Evolutionary conservation across 2,113 vertebrate genomes (phyloP), one percentile per base, ranked within the genome.

Genomic region (Jaculus jaculus): DNA sequence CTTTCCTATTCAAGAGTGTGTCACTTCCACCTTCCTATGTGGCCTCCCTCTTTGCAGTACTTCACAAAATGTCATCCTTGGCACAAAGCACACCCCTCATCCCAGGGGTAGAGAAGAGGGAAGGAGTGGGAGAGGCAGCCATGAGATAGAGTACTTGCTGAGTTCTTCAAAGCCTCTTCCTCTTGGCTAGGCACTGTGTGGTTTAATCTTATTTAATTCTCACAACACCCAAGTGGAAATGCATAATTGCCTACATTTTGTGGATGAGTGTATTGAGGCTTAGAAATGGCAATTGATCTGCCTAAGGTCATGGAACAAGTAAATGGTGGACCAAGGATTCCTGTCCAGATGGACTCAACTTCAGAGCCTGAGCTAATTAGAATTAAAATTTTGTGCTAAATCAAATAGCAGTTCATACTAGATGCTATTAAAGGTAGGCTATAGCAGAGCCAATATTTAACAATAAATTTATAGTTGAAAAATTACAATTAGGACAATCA

Each of bases 401-500:
- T 94, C 60, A 87, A 95, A 90, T 77, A 92, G 78, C 34, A 78
- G 72, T 74, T 83, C 82, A 75, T 63, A 34, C 61, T 73, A 91
- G 77, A 95, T 94, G 89, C 79, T 94, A 91, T 95, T 90, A 93
- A 90, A 96, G 77, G 77, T 82, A 81, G 89, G 23, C 60, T 51
- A 47, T 32, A 90, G 85, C 78, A 68, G 63, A 94, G 74, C 94
- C 87, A 90, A 78, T 37, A 75, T 79, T 96, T 88, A 88, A 95
- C 93, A 96, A 93, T 90, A 96, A 96, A 90, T 88, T 90, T 88
- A 68, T 85, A 80, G 84, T 58, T 85, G 90, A 87, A 94, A 95
- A 93, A 90, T 93, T 89, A 95, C 54, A 96, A 93, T 92, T 82
- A 96, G 91, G 85, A 78, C 69, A 72, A 90, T 92, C 58, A 75